phyloP scores from a whole-genome alignment of 2,113 vertebrate genomes.

The Pampusana beccarii region DNA sequence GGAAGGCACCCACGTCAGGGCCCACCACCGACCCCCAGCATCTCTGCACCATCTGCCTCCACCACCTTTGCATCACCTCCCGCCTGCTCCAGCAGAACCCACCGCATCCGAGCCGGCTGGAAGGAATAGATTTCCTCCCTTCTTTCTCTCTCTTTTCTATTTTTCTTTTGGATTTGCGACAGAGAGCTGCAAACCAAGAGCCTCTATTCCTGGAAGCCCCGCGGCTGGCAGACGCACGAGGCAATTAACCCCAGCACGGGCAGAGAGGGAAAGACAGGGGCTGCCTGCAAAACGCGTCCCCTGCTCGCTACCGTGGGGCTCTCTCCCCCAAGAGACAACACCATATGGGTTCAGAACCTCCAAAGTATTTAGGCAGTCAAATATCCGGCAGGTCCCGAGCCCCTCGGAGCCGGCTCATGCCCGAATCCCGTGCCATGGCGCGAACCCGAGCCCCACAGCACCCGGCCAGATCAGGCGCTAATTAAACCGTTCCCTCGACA shows the following conservation, averaged over 20 bases:
- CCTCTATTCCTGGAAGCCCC: conserved; percentile 57
- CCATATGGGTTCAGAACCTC: background rate
- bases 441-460: conserved; percentile 21
- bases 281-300: background rate
- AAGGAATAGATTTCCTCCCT: conserved; percentile 21
- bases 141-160: background rate
- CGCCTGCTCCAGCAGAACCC: background rate
- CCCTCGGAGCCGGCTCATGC: background rate
- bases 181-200: conserved; percentile 18
- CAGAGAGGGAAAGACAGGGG: background rate
- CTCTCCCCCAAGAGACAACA: too few species aligned
- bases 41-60: background rate
- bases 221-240: background rate
- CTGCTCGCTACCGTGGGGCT: fast-evolving
- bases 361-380: background rate
- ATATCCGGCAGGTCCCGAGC: conserved; percentile 35
- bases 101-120: background rate
- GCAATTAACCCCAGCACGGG: conserved; percentile 11
- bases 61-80: background rate
- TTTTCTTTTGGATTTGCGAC: conserved; percentile 46
- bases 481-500: conserved; percentile 60
- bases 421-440: background rate
- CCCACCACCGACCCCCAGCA: fast-evolving
- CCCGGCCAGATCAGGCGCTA: conserved; percentile 49
- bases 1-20: background rate